These are phyloP conservation scores for Protaetia brevitarsis DNA, from an alignment of 1,140 invertebrate species.

Conservation along the genomic window DNA sequence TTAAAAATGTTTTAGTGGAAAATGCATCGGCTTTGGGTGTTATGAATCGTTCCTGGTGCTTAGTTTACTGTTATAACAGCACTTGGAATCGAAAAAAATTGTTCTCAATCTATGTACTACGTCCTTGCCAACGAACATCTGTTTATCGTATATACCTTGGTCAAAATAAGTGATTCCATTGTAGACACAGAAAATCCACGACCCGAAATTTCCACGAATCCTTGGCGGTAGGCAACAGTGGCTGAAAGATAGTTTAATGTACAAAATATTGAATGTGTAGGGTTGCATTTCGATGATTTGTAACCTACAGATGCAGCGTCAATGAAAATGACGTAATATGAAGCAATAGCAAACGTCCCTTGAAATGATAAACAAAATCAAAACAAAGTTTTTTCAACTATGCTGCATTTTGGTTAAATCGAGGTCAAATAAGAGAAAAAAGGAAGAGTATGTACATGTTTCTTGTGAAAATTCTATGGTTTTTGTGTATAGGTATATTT, in stretches of 20 bases:
- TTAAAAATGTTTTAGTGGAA: not conserved
- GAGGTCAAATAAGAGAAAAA: too few species aligned
- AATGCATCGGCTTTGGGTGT: not conserved
- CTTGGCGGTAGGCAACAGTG: not conserved
- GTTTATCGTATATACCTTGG: not conserved
- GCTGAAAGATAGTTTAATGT: not conserved
- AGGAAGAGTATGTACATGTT: not conserved
- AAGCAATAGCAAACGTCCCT: too few species aligned
- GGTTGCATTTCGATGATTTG: not conserved
- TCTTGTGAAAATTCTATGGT: not conserved
- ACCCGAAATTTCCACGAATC: not conserved
- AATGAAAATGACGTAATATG: too few species aligned
- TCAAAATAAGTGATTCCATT: slow-evolving; percentile 18
- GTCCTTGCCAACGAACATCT: slow-evolving; percentile 9
- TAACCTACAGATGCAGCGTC: not conserved
- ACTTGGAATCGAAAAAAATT: not conserved
- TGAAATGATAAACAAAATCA: too few species aligned
- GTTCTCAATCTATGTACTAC: not conserved
- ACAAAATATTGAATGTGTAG: not conserved
- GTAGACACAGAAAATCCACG: not conserved
- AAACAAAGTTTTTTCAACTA: too few species aligned
- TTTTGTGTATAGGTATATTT: not conserved
- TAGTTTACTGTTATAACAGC: not conserved
- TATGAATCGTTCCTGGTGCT: not conserved
- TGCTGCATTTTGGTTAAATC: too few species aligned